These are phyloP conservation scores for Fragum sueziense DNA, from an alignment of 2,888 invertebrate species.

Conservation along the genomic window DNA sequence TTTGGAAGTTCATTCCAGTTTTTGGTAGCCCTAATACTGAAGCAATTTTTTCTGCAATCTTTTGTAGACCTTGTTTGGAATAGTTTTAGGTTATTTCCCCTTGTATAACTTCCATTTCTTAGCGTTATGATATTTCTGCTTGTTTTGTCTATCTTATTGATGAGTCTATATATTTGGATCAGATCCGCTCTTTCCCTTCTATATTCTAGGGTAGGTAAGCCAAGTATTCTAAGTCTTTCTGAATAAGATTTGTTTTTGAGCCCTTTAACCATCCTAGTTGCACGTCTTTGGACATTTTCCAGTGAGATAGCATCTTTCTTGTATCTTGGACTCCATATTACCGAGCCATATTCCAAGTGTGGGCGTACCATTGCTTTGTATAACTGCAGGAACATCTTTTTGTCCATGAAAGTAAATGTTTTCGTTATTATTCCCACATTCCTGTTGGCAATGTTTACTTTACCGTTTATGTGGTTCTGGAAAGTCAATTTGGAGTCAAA, in stretches of 20 bases:
- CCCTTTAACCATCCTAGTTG: slow-evolving; percentile 22
- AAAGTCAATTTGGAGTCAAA: background rate
- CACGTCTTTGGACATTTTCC: slow-evolving; percentile 33
- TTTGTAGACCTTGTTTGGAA: background rate
- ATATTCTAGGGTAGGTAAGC: background rate
- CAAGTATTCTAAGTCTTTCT: background rate
- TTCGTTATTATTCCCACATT: slow-evolving; percentile 19
- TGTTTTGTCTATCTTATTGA: background rate
- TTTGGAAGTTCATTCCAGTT: background rate
- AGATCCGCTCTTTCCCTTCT: background rate
- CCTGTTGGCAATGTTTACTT: slow-evolving; percentile 31
- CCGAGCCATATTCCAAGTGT: slow-evolving; percentile 30
- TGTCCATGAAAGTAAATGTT: slow-evolving; percentile 28
- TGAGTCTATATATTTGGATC: background rate
- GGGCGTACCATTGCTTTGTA: slow-evolving; percentile 34
- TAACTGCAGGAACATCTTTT: slow-evolving; percentile 20
- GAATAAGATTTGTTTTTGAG: slow-evolving; percentile 3
- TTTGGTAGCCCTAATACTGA: background rate
- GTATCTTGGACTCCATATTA: slow-evolving; percentile 23
- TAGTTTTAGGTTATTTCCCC: background rate
- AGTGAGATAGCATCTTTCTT: slow-evolving; percentile 15
- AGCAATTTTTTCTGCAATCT: background rate
- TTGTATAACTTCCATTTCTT: background rate
- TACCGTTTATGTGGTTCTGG: background rate
- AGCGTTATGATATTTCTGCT: background rate